Base-by-base conservation (phyloP, 2,113 vertebrate genomes). In the Melanerpes aurifrons region DNA sequence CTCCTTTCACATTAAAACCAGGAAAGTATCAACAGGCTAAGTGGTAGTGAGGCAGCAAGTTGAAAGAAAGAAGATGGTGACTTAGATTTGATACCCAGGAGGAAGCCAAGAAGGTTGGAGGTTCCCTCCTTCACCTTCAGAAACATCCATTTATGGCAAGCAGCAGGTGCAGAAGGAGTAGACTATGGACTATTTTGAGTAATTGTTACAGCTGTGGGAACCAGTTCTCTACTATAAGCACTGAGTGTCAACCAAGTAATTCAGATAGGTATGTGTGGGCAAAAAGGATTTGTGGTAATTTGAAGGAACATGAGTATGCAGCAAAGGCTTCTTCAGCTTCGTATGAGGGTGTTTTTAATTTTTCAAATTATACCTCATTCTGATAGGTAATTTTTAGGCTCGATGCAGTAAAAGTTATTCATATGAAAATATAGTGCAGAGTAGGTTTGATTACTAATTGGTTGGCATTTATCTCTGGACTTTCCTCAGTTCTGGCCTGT, bases 231-330 rank as follows among this genome's bases (percentile, higher is more conserved):
- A 45, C 25, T 93, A 70, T 26, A 80, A 83, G 79, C 54, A 64
- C 48, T 78, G 80, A 89, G 50, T 75, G 35, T 77, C 77, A 82
- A 74, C 70, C 81, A 90, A 86, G 69, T 91, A 37, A 94, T 56
- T 94, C 77, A 92, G 77, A 90, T 82, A 61, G 57, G 20, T 70
- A 37, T 80, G 43, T 61, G 54, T 48, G 62, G 66, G 43, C 71
- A 57, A 93, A 83, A 95, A 54, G 67, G 58, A 22, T 78, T 64
- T 75, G 48, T 61, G 26, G 73, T 31, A 84, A 89, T 94, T 62
- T 72, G 40, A 72, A 88, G 54, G 54, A 74, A 83, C 12, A n/a
- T 4, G 10, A 83, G 9, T 70, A 57, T 74, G 58, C 35, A 66
- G 58, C 37, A 90, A 84, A 84, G 37, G 32, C 45, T 50, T 90